phyloP scores from a whole-genome alignment of 2,888 invertebrate species.

The Tenodera sinensis region DNA sequence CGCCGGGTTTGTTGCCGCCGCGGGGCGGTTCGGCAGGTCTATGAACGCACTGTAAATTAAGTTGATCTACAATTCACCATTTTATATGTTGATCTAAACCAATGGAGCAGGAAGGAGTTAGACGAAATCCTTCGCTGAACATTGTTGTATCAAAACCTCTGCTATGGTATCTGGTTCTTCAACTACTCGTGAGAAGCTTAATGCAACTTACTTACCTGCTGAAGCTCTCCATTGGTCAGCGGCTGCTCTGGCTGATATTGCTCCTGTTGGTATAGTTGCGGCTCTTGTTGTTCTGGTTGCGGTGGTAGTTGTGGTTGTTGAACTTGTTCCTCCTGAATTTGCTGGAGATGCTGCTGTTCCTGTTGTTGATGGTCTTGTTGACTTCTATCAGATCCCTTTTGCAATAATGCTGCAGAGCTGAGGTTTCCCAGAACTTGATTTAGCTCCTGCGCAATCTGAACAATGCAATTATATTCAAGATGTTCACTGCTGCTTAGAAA shows the following conservation, averaged over 20 bases:
- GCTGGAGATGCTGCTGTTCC: background rate
- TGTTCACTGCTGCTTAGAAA: background rate
- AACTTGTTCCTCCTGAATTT: background rate
- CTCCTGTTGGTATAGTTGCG: background rate
- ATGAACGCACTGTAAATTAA: no score
- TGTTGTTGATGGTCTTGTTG: background rate
- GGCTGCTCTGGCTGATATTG: background rate
- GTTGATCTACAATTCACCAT: no score
- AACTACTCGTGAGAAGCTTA: no score
- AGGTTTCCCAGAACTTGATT: conserved; percentile 37
- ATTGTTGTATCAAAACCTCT: no score
- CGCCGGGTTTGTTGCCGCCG: no score
- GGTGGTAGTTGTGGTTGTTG: no score
- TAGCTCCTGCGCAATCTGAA: conserved; percentile 41
- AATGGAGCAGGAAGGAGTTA: no score
- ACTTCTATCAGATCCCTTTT: background rate
- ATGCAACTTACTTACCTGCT: background rate
- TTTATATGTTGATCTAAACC: no score
- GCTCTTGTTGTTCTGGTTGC: background rate
- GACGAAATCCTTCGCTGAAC: no score
- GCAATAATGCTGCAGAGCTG: background rate
- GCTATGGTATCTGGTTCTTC: no score
- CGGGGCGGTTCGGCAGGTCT: no score
- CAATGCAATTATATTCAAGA: background rate
- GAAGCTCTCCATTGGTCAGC: background rate